Evolutionary conservation across 1,140 invertebrate genomes (phyloP).

Genomic region (Lamellibrachia luymesi): DNA sequence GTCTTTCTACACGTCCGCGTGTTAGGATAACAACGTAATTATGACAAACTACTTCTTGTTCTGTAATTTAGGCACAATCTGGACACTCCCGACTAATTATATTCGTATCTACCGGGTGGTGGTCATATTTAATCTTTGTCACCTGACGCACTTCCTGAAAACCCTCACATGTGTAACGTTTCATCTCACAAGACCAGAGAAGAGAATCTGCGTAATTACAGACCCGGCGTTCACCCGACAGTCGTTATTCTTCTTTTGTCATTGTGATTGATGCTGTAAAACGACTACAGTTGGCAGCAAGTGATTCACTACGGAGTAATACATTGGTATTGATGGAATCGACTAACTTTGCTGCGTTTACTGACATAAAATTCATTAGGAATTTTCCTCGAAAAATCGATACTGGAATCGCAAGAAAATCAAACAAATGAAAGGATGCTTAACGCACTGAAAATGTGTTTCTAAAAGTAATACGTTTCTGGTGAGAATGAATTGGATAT

Average conservation of each 20-base stretch:
- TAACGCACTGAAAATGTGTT: background rate
- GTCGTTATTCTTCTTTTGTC: background rate
- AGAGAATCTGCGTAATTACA: background rate
- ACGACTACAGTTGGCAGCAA: background rate
- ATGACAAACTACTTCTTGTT: background rate
- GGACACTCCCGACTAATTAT: background rate
- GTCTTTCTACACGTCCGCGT: background rate
- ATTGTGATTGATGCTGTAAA: background rate
- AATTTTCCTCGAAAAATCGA: background rate
- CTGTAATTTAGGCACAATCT: background rate
- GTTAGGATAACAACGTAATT: background rate
- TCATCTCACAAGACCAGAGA: background rate
- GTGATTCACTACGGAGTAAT: background rate
- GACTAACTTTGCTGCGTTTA: background rate
- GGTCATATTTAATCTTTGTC: background rate
- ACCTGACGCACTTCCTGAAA: background rate
- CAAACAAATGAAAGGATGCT: background rate
- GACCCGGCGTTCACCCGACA: background rate
- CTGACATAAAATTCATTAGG: background rate
- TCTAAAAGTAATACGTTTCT: too few species aligned
- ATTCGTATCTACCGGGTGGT: background rate
- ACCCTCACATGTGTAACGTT: background rate
- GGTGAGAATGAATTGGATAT: too few species aligned
- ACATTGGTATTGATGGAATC: background rate
- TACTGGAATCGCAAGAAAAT: background rate